Conservation (phyloP, 2,113 vertebrate species). For the human (Homo sapiens) region DNA sequence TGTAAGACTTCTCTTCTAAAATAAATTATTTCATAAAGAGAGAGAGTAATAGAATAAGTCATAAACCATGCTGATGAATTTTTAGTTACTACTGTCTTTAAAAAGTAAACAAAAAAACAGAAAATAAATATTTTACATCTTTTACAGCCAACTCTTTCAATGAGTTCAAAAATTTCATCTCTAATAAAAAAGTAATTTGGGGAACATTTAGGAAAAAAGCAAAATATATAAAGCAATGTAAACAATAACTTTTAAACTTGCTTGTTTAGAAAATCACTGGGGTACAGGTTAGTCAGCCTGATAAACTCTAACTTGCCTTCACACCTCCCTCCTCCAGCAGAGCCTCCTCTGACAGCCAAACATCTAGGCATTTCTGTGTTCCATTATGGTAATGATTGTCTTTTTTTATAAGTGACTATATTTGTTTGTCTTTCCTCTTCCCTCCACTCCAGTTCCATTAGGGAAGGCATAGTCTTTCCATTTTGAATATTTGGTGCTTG, state of each 20-base stretch:
- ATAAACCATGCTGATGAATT: not conserved
- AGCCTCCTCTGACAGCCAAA: not conserved
- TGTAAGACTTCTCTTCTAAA: constrained; percentile 16
- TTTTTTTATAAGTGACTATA: not conserved
- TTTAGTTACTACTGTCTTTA: not conserved
- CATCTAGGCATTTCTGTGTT: not conserved
- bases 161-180: constrained; percentile 11
- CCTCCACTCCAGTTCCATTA: not conserved
- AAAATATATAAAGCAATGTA: not conserved
- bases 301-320: not conserved
- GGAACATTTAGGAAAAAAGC: not conserved
- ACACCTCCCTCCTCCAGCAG: not conserved
- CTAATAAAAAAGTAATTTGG: not conserved
- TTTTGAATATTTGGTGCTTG: not conserved
- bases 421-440: not conserved
- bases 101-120: not conserved
- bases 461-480: not conserved
- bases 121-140: not conserved
- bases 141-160: not conserved
- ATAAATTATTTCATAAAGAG: constrained; percentile 14
- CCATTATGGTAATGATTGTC: not conserved
- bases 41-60: not conserved
- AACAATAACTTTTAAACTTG: not conserved
- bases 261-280: not conserved
- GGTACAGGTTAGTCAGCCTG: not conserved